Evolutionary conservation across 2,888 invertebrate genomes (phyloP).

Genomic region (Tiliacea citrago): DNA sequence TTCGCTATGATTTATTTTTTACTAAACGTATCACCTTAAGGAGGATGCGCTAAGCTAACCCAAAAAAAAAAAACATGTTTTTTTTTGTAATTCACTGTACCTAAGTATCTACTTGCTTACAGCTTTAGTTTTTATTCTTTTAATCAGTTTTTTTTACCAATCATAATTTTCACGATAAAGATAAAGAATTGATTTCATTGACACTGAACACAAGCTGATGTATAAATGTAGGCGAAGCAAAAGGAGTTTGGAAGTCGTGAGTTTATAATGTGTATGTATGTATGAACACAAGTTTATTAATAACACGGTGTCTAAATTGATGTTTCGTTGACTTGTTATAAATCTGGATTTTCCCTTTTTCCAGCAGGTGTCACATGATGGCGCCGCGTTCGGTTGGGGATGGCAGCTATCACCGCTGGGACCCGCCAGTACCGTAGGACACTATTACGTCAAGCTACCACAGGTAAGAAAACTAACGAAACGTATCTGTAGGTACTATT

Average conservation of each 20-base stretch:
- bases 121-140: neutral
- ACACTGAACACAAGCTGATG: too few species aligned
- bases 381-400: conserved; percentile 81
- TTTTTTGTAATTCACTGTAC: neutral
- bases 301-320: neutral
- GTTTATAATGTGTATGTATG: too few species aligned
- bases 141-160: too few species aligned
- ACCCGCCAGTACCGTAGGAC: conserved; percentile 75
- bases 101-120: neutral
- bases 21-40: too few species aligned
- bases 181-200: too few species aligned
- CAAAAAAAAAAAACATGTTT: too few species aligned
- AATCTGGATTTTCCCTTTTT: neutral
- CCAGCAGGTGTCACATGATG: conserved; percentile 75
- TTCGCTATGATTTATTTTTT: too few species aligned
- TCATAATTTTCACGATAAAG: too few species aligned
- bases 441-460: conserved; percentile 83
- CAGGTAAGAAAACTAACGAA: conserved; percentile 72
- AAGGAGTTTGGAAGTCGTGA: too few species aligned
- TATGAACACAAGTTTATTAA: neutral
- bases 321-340: neutral
- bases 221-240: too few species aligned
- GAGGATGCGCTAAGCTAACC: too few species aligned
- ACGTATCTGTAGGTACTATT: neutral
- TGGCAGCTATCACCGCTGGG: conserved; percentile 78